phyloP scores from a whole-genome alignment of 1,140 invertebrate genomes.

The Zaprionus davidi region DNA sequence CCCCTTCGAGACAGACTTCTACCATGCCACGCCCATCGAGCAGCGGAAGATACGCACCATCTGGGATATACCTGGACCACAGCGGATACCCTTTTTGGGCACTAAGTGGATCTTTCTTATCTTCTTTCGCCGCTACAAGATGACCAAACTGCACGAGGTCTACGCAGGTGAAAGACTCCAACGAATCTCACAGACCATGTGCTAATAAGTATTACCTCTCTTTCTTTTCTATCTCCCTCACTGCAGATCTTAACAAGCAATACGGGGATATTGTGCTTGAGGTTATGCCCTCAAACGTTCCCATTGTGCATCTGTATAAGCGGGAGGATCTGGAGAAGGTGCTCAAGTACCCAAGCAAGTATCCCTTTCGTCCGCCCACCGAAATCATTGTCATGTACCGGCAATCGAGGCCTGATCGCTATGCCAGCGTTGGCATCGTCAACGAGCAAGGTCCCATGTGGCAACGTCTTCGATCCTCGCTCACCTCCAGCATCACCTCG shows the following conservation, averaged over 20 bases:
- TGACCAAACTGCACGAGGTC: conserved; percentile 91
- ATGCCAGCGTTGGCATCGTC: conserved; percentile 91
- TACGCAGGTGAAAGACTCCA: conserved; percentile 88
- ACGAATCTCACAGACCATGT: conserved; percentile 3
- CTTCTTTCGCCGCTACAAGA: conserved; percentile 88
- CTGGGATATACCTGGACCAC: conserved; percentile 89
- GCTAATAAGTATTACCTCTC: conserved; percentile 7
- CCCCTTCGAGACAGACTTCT: conserved; percentile 61
- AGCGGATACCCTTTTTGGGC: conserved; percentile 90
- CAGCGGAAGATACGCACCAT: conserved; percentile 51
- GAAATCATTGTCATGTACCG: conserved; percentile 92
- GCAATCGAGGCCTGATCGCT: conserved; percentile 89
- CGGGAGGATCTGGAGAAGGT: conserved; percentile 91
- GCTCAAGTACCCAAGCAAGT: conserved; percentile 88
- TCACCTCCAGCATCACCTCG: conserved; percentile 91
- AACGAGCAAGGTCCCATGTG: conserved; percentile 94
- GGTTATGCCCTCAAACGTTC: conserved; percentile 89
- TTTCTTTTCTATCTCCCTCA: neutral
- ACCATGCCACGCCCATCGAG: conserved; percentile 70
- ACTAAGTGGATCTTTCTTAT: conserved; percentile 90
- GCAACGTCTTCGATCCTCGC: conserved; percentile 89
- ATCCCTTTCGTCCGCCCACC: conserved; percentile 92
- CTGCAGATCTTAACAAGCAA: conserved; percentile 87
- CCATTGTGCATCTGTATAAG: conserved; percentile 91
- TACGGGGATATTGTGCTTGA: conserved; percentile 92